Conservation (phyloP, 2,797 vertebrate species). For the Diglossa cyanea region DNA sequence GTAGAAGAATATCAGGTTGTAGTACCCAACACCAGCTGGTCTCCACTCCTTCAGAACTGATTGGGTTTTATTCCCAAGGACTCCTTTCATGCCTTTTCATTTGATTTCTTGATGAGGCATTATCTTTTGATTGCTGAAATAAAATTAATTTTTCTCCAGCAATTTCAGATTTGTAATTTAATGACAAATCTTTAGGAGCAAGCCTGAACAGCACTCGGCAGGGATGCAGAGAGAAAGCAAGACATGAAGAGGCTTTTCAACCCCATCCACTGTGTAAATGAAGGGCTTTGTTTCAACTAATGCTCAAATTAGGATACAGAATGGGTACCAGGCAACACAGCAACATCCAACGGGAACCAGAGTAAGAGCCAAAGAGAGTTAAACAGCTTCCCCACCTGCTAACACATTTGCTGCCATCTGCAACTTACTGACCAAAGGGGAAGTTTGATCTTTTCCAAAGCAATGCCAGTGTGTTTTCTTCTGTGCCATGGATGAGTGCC, state of each 20-base stretch:
- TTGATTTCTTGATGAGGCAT: neutral
- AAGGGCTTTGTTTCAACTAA: constrained; percentile 7
- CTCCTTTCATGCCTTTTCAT: neutral
- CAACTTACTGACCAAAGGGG: constrained; percentile 4
- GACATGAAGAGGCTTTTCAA: constrained; percentile 5
- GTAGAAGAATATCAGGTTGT: neutral
- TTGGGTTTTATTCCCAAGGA: neutral
- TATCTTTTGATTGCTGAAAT: neutral
- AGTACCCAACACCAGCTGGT: neutral
- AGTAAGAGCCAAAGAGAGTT: neutral
- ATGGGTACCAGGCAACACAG: neutral
- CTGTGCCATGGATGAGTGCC: neutral
- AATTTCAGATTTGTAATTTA: neutral
- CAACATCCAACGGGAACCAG: neutral
- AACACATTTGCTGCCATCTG: constrained; percentile 16
- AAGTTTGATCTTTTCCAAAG: constrained; percentile 17
- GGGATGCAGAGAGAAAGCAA: neutral
- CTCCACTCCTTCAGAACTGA: neutral
- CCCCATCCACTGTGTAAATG: neutral
- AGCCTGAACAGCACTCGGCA: neutral
- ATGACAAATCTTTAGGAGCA: neutral
- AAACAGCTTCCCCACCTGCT: constrained; percentile 25
- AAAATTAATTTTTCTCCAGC: neutral
- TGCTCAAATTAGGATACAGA: neutral
- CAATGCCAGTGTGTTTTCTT: neutral